Percentiles rank a stretch among this genome's conserved stretches.
Evolutionary conservation across 2,113 vertebrate species (phyloP).

Genomic region (Semicossyphus pulcher): DNA sequence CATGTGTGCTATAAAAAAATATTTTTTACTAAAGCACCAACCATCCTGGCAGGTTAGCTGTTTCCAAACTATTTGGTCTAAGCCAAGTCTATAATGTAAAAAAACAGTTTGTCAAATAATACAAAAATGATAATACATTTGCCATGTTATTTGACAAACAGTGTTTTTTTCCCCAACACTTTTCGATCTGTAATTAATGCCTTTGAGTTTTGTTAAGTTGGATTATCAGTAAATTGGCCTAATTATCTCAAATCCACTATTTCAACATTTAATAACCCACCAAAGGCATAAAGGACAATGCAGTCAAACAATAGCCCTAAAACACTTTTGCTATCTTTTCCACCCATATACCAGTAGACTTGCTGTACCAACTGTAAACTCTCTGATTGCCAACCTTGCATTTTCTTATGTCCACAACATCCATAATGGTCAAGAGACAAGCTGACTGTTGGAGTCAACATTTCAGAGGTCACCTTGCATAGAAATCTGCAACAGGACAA

Average conservation of each 20-base stretch:
- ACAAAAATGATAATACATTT: too few species aligned
- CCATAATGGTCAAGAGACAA: conserved; percentile 17
- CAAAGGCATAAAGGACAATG: background rate
- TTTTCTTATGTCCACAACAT: conserved; percentile 48
- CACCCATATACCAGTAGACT: conserved; percentile 47
- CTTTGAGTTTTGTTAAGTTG: conserved; percentile 14
- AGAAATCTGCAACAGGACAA: background rate
- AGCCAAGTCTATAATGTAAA: conserved; percentile 11
- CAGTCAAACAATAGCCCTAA: background rate
- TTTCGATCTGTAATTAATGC: conserved; percentile 13
- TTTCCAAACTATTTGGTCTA: conserved; percentile 24
- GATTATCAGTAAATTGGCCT: background rate
- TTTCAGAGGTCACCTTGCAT: conserved; percentile 57
- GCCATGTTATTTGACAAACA: too few species aligned
- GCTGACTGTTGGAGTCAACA: conserved; percentile 28
- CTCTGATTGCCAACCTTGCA: conserved; percentile 43
- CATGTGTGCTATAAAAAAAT: background rate
- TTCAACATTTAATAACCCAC: background rate
- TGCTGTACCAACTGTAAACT: conserved; percentile 67
- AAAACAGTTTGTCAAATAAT: conserved; percentile 13
- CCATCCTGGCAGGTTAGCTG: background rate
- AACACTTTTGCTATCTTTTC: conserved; percentile 23
- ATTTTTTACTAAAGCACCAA: background rate
- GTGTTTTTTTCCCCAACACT: too few species aligned
- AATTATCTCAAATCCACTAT: background rate